Evolutionary conservation across 2,888 invertebrate genomes (phyloP), one percentile per base, ranked within the genome.

Genomic region (Onthophagus sagittarius): DNA sequence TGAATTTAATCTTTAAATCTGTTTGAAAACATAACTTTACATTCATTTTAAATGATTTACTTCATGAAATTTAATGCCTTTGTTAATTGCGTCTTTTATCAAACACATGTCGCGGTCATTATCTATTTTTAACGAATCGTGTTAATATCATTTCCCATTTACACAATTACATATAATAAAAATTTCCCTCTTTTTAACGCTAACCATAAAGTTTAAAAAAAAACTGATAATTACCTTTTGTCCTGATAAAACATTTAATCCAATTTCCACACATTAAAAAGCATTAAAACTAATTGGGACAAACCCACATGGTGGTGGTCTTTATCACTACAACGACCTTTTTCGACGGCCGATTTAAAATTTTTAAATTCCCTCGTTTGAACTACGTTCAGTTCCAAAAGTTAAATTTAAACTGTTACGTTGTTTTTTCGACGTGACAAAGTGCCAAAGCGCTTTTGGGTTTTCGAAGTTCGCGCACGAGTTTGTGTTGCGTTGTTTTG

Each of bases 391-490:
- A 67, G 67, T 67, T 67, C 32, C 67, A 67, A 67, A 67, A 67
- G 67, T 67, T 67, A 67, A 67, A 67, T 67, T 31, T 67, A 67
- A 67, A 67, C 67, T 67, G 67, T 23, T 32, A 6, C n/a, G 31
- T 31, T 9, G 31, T 67, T 67, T 67, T 31, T 23, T n/a, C 31
- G 5, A 53, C 39, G 39, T 53, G 39, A 53, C 39, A 7, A 53
- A 53, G 39, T 53, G 39, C 39, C 39, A 53, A 23, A 53, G 39
- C 11, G 39, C 39, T 11, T 53, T 53, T 9, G 5, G 23, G 23
- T 23, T 23, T 53, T 53, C 11, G 39, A 53, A 53, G 39, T 53
- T 53, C 39, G 39, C 39, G 7, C 39, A 53, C 39, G 9, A 53
- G 39, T 53, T 9, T 11, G 3, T 23, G 23, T 53, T 7, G 39